Percentiles rank a stretch among this genome's conserved stretches.
phyloP scores from a whole-genome alignment of 1,140 invertebrate genomes.

The Anastrepha obliqua region DNA sequence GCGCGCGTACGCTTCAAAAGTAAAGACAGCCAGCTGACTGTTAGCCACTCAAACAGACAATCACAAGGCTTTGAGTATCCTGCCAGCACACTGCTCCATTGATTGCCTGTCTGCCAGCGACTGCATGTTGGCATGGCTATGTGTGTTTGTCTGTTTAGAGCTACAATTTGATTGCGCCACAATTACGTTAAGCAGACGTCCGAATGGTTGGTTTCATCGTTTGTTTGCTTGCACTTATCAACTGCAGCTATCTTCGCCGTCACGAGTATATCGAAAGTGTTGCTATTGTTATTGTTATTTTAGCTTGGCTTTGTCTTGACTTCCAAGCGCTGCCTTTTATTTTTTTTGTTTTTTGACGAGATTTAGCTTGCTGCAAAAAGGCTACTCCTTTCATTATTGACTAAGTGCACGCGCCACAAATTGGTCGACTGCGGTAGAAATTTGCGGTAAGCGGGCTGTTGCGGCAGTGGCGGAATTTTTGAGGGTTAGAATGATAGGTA shows the following conservation, averaged over 20 bases:
- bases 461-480: not conserved
- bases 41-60: not conserved
- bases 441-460: not conserved
- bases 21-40: not conserved
- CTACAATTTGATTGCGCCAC: slow-evolving; percentile 49
- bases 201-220: slow-evolving; percentile 24
- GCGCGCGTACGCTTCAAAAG: slow-evolving; percentile 11
- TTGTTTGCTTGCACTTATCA: slow-evolving; percentile 53
- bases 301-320: not conserved
- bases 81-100: not conserved
- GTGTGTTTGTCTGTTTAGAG: not conserved
- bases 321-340: not conserved
- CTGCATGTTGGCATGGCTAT: not conserved
- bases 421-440: slow-evolving; percentile 15
- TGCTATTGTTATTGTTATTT: not conserved
- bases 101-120: not conserved
- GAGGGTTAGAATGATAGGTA: too few species aligned
- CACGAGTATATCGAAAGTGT: not conserved
- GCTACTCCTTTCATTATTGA: not conserved
- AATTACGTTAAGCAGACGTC: slow-evolving; percentile 53
- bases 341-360: not conserved
- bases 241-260: not conserved
- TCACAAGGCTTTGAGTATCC: slow-evolving; percentile 1
- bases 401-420: slow-evolving; percentile 30
- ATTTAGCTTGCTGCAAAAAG: not conserved